These are phyloP conservation scores for Hymenochirus boettgeri DNA, from an alignment of 2,113 vertebrate genomes.

Conservation along the genomic window DNA sequence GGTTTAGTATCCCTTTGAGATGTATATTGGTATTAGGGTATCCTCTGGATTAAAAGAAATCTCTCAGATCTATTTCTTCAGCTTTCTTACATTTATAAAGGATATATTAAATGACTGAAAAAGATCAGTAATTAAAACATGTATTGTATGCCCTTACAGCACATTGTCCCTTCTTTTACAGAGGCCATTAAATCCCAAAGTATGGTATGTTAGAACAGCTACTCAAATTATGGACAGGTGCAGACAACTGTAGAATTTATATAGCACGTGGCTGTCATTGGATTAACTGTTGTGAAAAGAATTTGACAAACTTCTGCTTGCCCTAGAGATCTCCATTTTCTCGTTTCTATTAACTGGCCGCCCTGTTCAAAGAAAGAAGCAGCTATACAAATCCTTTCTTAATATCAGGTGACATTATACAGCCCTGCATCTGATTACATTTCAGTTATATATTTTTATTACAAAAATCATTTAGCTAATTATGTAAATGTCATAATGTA, in stretches of 20 bases:
- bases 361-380: neutral
- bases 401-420: neutral
- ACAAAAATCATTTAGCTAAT: no score
- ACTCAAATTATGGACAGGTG: conserved; percentile 28
- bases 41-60: neutral
- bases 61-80: neutral
- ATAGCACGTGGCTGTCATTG: conserved; percentile 13
- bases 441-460: no score
- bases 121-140: neutral
- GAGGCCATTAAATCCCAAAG: neutral
- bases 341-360: neutral
- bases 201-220: conserved; percentile 9
- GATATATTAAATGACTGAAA: neutral
- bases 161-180: neutral
- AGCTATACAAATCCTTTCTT: conserved; percentile 5
- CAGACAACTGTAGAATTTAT: conserved; percentile 20
- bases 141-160: neutral
- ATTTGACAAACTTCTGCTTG: neutral
- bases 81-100: neutral
- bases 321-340: conserved; percentile 19
- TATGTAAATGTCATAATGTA: no score
- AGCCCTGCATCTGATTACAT: no score
- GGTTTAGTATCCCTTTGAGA: no score
- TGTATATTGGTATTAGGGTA: no score
- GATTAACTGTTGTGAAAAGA: conserved; percentile 16